Evolutionary conservation across 2,888 invertebrate species (phyloP), one percentile per base, ranked within the genome.

Genomic region (Diadegma fenestrale): DNA sequence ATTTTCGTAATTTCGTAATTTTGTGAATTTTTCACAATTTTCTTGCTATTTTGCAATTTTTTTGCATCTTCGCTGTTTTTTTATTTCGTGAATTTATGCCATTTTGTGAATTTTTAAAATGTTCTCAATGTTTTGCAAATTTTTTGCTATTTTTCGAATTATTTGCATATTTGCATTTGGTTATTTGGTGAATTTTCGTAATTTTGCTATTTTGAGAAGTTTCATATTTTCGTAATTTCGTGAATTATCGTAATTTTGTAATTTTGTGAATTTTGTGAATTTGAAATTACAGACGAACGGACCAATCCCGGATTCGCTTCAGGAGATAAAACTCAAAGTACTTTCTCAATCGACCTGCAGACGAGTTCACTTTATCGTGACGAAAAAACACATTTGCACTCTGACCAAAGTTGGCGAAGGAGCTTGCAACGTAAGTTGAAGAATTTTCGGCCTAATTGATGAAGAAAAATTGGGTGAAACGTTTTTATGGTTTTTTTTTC

Each of bases 401-500:
- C 87, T 91, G 33, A 92, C 93, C 0, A 89, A 89, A 84, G 7
- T 1, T 33, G 93, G 93, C 30, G 90, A 93, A 88, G 93, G 93
- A 43, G 92, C 92, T 4, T 93, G 93, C 68, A 86, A 93, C 78
- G 93, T 93, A 63, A 91, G 91, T 72, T 71, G n/a, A 1, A 64
- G 19, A 5, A 48, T 30, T 75, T 17, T 30, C 37, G 43, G 0
- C 14, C 5, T 17, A 0, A 45, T 0, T 0, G 17, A 45, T 0
- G 5, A 45, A 17, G 45, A 45, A 45, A 45, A 12, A 45, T 45
- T 17, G 1, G 4, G 7, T 7, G 7, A 7, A 37, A 10, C 7
- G 37, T 37, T 37, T 37, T 37, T 0, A 7, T 33, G 33, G 37
- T 8, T 54, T 51, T 26, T 68, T 5, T 8, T 68, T 19, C 17